Conservation (phyloP, 2,797 vertebrate genomes). For the Ceyx erithaca region DNA sequence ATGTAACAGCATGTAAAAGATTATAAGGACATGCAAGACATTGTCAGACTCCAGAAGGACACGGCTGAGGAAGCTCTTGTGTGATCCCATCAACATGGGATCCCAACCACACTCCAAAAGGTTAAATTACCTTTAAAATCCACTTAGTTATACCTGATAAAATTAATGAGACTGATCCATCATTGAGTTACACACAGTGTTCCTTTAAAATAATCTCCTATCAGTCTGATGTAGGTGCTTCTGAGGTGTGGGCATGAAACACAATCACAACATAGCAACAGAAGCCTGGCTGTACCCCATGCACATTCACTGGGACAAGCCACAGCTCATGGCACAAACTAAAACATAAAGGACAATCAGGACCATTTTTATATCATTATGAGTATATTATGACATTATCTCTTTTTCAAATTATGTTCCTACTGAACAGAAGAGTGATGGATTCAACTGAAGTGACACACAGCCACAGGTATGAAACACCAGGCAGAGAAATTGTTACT, state of each 20-base stretch:
- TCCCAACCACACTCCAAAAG: not conserved
- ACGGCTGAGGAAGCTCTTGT: not conserved
- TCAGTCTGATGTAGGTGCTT: not conserved
- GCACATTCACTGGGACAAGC: not conserved
- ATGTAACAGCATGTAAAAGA: not conserved
- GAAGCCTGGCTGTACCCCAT: rapidly evolving
- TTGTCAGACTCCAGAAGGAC: not conserved
- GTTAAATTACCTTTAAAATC: not conserved
- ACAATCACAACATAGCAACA: not conserved
- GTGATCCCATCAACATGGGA: not conserved
- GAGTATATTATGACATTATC: not conserved
- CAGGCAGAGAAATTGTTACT: not conserved
- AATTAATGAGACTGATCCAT: not conserved
- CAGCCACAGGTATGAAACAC: not conserved
- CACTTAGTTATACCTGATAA: not conserved
- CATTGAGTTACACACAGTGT: not conserved
- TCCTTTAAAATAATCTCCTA: not conserved
- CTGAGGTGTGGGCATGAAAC: not conserved
- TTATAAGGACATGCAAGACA: not conserved
- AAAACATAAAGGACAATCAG: not conserved
- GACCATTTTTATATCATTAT: not conserved
- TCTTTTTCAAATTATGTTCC: not conserved
- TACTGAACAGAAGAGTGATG: not conserved
- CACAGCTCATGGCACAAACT: not conserved
- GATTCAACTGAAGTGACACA: not conserved